phyloP scores from a whole-genome alignment of 2,888 invertebrate genomes.

The Sarcophaga rosellei region DNA sequence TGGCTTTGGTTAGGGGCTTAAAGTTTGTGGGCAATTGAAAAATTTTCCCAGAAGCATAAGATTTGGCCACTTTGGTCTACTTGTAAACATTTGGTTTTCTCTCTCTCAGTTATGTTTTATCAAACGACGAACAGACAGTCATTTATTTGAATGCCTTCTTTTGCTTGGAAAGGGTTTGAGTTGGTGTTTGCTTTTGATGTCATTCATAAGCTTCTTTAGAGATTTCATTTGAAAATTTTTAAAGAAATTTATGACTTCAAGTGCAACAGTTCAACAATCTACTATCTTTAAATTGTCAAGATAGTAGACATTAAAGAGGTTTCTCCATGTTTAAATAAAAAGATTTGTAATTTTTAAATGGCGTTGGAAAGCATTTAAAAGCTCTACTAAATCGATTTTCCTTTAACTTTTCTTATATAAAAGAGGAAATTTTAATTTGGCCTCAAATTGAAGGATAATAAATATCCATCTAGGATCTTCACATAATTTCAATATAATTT shows the following conservation, averaged over 20 bases:
- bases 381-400: too few species aligned
- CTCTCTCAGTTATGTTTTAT: neutral
- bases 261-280: neutral
- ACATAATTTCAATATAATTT: too few species aligned
- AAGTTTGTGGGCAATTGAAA: constrained; percentile 12
- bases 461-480: too few species aligned
- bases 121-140: neutral
- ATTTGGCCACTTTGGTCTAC: neutral
- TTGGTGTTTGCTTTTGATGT: neutral
- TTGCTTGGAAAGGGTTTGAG: neutral
- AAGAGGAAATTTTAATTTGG: too few species aligned
- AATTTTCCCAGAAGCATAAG: neutral
- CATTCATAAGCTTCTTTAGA: constrained; percentile 3
- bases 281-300: too few species aligned
- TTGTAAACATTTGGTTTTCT: neutral
- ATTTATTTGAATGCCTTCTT: too few species aligned
- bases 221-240: neutral
- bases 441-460: too few species aligned
- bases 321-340: too few species aligned
- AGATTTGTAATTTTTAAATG: too few species aligned
- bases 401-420: too few species aligned
- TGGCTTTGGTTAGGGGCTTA: neutral
- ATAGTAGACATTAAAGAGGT: too few species aligned
- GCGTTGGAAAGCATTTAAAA: too few species aligned
- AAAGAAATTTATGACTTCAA: neutral